A percentile compares a stretch with the other conserved stretches of the same genome.
Conservation (phyloP, 2,113 vertebrate species). For the Petromus typicus region DNA sequence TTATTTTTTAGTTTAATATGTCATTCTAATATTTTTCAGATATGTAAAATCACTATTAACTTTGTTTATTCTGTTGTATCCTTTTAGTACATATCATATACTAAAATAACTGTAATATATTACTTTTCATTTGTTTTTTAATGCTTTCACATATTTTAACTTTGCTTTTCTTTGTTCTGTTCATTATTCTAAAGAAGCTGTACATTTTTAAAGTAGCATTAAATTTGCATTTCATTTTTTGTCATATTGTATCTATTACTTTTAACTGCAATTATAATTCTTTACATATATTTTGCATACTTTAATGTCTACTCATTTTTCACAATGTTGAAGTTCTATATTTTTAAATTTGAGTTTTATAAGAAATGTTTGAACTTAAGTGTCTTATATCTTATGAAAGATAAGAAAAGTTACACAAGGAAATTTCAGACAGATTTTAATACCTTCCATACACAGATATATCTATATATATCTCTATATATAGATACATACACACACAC, state of each 20-base stretch:
- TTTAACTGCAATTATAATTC: neutral
- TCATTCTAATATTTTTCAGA: neutral
- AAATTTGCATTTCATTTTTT: neutral
- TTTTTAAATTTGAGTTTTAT: neutral
- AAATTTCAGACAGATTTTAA: neutral
- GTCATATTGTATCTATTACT: neutral
- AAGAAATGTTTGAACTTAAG: neutral
- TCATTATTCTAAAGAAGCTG: neutral
- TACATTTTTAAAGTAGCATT: neutral
- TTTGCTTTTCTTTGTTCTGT: neutral
- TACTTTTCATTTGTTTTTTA: neutral
- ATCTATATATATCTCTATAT: too few species aligned
- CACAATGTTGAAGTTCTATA: neutral
- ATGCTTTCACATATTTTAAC: neutral
- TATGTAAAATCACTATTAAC: neutral
- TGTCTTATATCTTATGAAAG: neutral
- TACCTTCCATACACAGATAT: neutral
- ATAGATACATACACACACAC: neutral
- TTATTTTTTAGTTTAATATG: neutral
- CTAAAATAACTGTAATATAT: neutral
- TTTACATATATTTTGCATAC: neutral
- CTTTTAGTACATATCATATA: neutral
- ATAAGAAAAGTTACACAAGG: neutral
- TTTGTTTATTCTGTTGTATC: neutral
- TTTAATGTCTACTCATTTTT: neutral